Evolutionary conservation across 1,140 invertebrate species (phyloP).

Genomic region (Cardiocondyla obscurior): DNA sequence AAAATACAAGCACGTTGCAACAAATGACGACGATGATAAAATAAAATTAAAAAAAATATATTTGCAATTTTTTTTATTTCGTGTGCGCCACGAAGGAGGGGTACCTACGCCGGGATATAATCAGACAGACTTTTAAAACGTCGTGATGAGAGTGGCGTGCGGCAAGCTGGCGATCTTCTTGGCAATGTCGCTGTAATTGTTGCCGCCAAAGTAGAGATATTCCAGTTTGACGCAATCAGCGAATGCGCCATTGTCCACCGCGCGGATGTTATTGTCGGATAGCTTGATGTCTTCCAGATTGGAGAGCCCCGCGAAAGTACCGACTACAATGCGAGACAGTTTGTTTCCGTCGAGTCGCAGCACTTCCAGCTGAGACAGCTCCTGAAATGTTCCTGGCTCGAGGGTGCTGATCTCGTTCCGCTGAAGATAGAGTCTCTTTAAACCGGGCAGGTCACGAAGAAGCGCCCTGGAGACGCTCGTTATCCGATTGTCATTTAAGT

Average conservation of each 20-base stretch:
- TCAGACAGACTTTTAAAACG: neutral
- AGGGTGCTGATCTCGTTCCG: slow-evolving; percentile 52
- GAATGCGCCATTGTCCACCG: slow-evolving; percentile 32
- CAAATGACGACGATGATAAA: too few species aligned
- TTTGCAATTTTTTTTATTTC: neutral
- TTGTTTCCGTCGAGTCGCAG: slow-evolving; percentile 33
- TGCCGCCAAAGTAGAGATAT: neutral
- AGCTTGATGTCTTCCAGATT: slow-evolving; percentile 35
- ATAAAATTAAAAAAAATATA: too few species aligned
- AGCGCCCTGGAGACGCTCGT: neutral
- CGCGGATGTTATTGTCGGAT: slow-evolving; percentile 17
- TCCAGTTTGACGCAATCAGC: neutral
- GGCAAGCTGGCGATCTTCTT: neutral
- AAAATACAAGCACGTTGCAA: neutral
- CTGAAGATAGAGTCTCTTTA: slow-evolving; percentile 49
- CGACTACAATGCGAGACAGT: slow-evolving; percentile 4
- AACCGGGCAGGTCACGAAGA: slow-evolving; percentile 32
- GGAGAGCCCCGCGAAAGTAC: slow-evolving; percentile 20
- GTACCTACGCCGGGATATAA: neutral
- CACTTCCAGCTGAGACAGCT: slow-evolving; percentile 23
- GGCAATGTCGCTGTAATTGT: neutral
- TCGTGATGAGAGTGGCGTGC: neutral
- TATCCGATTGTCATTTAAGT: slow-evolving; percentile 54
- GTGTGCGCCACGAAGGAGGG: neutral
- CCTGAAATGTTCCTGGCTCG: slow-evolving; percentile 21